Conservation (phyloP, 1,140 invertebrate species). For the Drusus annulatus region DNA sequence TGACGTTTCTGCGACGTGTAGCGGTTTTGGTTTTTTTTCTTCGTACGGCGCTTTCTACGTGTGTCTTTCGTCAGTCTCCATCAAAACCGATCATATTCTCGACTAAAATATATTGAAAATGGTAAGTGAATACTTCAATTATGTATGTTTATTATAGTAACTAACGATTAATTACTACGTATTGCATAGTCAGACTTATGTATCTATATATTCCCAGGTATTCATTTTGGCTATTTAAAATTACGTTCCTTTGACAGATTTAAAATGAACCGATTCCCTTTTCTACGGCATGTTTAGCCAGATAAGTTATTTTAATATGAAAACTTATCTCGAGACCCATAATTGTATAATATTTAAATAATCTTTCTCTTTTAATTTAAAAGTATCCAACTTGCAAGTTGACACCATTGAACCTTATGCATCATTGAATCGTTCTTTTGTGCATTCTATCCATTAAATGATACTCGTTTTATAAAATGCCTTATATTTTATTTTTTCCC, state of each 20-base stretch:
- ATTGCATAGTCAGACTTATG: background rate
- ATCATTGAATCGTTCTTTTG: no score
- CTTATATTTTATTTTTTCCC: no score
- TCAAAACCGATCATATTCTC: conserved; percentile 8
- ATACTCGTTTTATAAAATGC: no score
- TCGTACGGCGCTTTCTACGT: conserved; percentile 32
- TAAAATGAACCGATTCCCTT: background rate
- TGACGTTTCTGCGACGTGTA: conserved; percentile 52
- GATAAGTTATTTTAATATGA: no score
- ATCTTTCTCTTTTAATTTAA: no score
- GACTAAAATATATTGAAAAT: conserved; percentile 34
- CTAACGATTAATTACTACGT: background rate
- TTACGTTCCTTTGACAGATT: conserved; percentile 7
- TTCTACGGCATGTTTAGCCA: background rate
- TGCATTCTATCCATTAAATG: no score
- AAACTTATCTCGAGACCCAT: no score
- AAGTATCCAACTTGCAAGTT: no score
- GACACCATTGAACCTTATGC: no score
- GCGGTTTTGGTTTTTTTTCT: conserved; percentile 38
- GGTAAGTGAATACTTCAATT: conserved; percentile 41
- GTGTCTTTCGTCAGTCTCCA: conserved; percentile 39
- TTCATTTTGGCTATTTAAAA: conserved; percentile 15
- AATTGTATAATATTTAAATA: no score
- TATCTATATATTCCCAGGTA: conserved; percentile 26
- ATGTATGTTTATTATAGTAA: conserved; percentile 9